phyloP scores from a whole-genome alignment of 1,140 invertebrate species.

The Leptinotarsa defecta region DNA sequence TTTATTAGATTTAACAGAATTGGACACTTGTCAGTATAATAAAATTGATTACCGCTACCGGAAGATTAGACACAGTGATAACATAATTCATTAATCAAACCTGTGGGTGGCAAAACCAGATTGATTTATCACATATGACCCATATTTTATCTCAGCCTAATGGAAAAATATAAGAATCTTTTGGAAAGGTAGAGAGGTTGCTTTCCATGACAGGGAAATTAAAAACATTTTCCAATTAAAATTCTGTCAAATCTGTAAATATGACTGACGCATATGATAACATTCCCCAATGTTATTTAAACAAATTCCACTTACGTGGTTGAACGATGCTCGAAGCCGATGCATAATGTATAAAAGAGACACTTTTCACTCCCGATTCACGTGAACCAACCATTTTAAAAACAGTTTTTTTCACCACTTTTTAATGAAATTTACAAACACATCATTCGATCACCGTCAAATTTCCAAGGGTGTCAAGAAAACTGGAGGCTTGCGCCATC shows the following conservation, averaged over 20 bases:
- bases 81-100: not conserved
- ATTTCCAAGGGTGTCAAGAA: slow-evolving; percentile 2
- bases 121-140: not conserved
- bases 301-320: slow-evolving; percentile 41
- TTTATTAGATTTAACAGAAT: too few relatives aligned
- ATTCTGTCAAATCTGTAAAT: slow-evolving; percentile 11
- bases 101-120: not conserved
- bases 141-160: not conserved
- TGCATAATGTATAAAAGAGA: slow-evolving; percentile 36
- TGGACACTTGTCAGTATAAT: too few relatives aligned
- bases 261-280: slow-evolving; percentile 13
- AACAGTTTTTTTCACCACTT: slow-evolving; percentile 35
- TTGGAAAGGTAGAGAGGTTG: too few relatives aligned
- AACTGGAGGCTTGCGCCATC: slow-evolving; percentile 23
- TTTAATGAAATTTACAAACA: slow-evolving; percentile 32
- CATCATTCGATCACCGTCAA: slow-evolving; percentile 23
- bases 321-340: slow-evolving; percentile 38
- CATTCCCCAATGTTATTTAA: not conserved
- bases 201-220: not conserved
- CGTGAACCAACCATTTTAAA: slow-evolving; percentile 43
- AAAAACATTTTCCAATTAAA: slow-evolving; percentile 5
- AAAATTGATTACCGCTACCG: not conserved
- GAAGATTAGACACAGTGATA: not conserved
- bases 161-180: too few relatives aligned
- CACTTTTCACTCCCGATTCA: slow-evolving; percentile 41